These are phyloP conservation scores for Agelas oroides DNA, from an alignment of 37 sponge, comb jelly and placozoan genomes.

Conservation along the genomic window DNA sequence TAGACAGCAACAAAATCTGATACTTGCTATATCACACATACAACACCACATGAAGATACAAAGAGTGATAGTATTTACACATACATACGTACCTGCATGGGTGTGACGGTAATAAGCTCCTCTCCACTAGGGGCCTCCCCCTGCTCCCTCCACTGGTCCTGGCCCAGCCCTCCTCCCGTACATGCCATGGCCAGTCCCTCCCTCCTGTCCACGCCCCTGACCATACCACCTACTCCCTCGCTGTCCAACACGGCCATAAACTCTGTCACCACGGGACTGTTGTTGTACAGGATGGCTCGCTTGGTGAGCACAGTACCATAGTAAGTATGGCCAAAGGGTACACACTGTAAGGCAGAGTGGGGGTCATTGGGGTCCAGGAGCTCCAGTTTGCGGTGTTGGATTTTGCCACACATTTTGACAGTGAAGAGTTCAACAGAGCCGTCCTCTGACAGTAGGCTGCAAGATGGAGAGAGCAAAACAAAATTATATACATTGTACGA, in stretches of 20 bases:
- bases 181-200: constrained; percentile 24
- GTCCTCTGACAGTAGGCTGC: background rate
- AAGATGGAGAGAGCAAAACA: background rate
- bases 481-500: background rate
- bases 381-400: constrained; percentile 2
- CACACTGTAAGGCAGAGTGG: background rate
- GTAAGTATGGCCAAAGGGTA: constrained; percentile 59
- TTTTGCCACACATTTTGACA: constrained; percentile 10
- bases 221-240: constrained; percentile 36
- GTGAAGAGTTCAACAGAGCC: background rate
- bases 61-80: no score
- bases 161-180: constrained; percentile 52
- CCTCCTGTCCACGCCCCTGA: constrained; percentile 30
- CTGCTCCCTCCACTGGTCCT: constrained; percentile 49
- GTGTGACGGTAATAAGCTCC: background rate
- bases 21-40: no score
- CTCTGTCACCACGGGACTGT: constrained; percentile 70
- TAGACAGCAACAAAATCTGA: no score
- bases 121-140: constrained; percentile 10
- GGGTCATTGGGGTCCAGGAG: constrained; percentile 13
- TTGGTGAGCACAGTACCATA: constrained; percentile 52
- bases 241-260: constrained; percentile 67
- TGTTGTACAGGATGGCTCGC: constrained; percentile 62
- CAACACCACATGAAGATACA: no score
- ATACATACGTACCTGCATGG: no score